A percentile compares a stretch with the other conserved stretches of the same genome.
Conservation (phyloP, 2,113 vertebrate species). For the Chunga burmeisteri region DNA sequence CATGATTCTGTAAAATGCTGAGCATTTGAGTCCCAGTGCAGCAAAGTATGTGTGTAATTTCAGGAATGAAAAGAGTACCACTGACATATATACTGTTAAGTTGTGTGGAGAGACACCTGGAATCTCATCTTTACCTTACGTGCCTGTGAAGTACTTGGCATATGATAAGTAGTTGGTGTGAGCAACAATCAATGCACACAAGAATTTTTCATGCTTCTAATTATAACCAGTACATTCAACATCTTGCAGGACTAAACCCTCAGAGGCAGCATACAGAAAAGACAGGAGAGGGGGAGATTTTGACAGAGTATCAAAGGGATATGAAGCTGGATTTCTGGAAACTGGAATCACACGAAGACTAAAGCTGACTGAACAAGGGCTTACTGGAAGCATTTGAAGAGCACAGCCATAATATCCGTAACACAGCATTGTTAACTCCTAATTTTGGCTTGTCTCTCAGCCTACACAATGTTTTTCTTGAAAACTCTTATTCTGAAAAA, state of each 20-base stretch:
- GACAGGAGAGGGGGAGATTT: not conserved
- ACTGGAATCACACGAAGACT: not conserved
- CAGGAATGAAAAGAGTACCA: not conserved
- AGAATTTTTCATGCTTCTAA: not conserved
- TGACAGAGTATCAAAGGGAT: conserved; percentile 1
- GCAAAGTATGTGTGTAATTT: not conserved
- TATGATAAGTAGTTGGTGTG: not conserved
- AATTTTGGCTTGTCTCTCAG: not conserved
- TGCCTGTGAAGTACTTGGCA: not conserved
- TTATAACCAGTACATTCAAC: not conserved
- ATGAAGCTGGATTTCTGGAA: not conserved
- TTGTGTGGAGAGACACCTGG: not conserved
- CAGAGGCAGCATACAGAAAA: not conserved
- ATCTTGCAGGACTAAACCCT: not conserved
- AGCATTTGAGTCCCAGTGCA: not conserved
- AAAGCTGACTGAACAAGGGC: not conserved
- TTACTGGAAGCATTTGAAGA: not conserved
- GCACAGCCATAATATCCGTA: not conserved
- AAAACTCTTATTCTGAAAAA: not conserved
- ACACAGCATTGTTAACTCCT: not conserved
- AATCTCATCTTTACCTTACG: not conserved
- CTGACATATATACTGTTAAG: not conserved
- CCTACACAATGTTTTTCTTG: not conserved
- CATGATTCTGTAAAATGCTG: not conserved
- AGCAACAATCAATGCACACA: not conserved